Conservation (phyloP, 2,888 invertebrate species). For the Caenorhabditis sp. region DNA sequence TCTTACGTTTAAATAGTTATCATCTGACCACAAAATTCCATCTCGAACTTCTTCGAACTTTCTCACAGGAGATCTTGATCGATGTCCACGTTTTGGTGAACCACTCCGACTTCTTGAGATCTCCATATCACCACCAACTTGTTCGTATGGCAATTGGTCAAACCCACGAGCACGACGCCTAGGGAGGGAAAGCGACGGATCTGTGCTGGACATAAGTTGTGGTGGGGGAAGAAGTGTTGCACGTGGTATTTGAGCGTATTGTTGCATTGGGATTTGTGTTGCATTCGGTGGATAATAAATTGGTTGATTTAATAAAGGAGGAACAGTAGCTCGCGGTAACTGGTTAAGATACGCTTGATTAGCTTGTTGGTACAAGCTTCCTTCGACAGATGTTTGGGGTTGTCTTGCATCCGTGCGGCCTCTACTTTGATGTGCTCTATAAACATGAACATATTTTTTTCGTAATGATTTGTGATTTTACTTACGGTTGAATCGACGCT, state of each 20-base stretch:
- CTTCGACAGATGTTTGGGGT: too few relatives aligned
- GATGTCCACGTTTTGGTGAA: constrained; percentile 1
- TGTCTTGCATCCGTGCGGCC: too few relatives aligned
- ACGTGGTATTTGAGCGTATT: not conserved
- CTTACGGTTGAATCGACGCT: not conserved
- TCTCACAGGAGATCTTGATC: not conserved
- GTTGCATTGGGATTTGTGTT: not conserved
- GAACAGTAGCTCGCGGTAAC: not conserved
- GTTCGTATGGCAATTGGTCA: constrained; percentile 7
- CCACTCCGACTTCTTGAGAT: constrained; percentile 18
- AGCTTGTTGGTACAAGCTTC: too few relatives aligned
- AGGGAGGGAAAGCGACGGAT: not conserved
- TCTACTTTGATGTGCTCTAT: too few relatives aligned
- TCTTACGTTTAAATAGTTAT: constrained; percentile 20
- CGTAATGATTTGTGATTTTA: not conserved
- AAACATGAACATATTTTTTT: too few relatives aligned
- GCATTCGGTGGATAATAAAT: not conserved
- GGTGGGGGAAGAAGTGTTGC: not conserved
- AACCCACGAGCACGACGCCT: not conserved
- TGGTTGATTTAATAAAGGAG: not conserved
- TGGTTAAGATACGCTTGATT: not conserved
- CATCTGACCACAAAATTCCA: constrained; percentile 12
- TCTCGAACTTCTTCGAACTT: constrained; percentile 3
- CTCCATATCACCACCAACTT: constrained; percentile 32
- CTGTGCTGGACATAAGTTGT: not conserved